These are phyloP conservation scores for Dryoscopus gambensis DNA, from an alignment of 2,113 vertebrate genomes.

Conservation along the genomic window DNA sequence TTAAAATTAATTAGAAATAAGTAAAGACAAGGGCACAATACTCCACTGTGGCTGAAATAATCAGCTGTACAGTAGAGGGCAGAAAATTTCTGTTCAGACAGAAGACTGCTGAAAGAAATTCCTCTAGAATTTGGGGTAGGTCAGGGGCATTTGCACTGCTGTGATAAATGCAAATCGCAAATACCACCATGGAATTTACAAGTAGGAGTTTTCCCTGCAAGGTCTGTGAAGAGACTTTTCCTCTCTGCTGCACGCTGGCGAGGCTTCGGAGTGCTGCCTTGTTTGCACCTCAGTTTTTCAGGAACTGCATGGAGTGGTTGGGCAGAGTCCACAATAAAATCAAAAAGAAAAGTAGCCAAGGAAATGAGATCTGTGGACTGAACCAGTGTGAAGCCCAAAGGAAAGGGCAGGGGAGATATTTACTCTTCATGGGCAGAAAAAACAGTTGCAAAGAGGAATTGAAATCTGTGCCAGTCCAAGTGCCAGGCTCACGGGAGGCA, in stretches of 20 bases:
- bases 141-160: background rate
- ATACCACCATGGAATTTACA: background rate
- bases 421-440: background rate
- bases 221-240: background rate
- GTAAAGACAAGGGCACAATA: background rate
- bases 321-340: background rate
- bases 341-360: background rate
- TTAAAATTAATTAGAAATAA: background rate
- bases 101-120: background rate
- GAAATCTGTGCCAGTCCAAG: background rate
- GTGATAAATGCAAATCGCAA: background rate
- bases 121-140: background rate
- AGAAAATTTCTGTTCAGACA: background rate
- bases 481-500: background rate
- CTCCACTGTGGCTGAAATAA: background rate
- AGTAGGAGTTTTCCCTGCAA: background rate
- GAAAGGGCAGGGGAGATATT: background rate
- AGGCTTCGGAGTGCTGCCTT: background rate
- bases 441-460: background rate
- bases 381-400: background rate
- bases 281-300: background rate
- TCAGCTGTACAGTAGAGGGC: background rate
- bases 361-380: background rate
- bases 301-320: background rate
- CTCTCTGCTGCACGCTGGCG: background rate